Conservation (phyloP, 2,888 invertebrate species). For the Pachymerium ferrugineum region DNA sequence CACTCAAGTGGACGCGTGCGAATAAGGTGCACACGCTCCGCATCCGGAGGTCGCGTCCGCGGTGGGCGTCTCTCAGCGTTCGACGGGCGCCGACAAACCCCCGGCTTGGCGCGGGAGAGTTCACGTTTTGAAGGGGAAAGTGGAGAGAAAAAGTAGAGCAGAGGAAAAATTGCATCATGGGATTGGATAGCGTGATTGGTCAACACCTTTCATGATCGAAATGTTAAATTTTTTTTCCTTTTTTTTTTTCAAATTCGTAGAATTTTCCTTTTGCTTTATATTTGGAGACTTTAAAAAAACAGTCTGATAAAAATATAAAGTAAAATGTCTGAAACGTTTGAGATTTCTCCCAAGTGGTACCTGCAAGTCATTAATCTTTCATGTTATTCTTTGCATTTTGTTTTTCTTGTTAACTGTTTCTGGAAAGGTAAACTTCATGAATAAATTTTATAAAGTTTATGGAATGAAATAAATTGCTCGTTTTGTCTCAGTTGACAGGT, state of each 20-base stretch:
- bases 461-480: too few species aligned
- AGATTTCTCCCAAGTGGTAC: background rate
- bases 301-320: background rate
- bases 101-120: background rate
- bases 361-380: background rate
- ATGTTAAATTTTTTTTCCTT: background rate
- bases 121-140: background rate
- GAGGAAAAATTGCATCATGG: background rate
- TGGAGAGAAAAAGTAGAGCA: background rate
- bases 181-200: background rate
- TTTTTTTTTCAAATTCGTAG: background rate
- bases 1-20: background rate
- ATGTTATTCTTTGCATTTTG: background rate
- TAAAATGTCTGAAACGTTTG: background rate
- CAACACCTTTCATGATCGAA: background rate
- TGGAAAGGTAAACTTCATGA: too few species aligned
- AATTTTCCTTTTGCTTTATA: background rate
- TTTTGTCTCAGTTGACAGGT: too few species aligned
- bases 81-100: constrained; percentile 1
- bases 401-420: too few species aligned
- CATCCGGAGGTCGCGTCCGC: constrained; percentile 8
- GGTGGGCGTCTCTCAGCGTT: constrained; percentile 3
- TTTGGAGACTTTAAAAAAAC: background rate
- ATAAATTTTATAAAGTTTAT: too few species aligned
- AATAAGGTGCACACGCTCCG: background rate